Percentiles rank a stretch among this genome's conserved stretches.
Evolutionary conservation across 2,113 vertebrate species (phyloP).

Genomic region (Micromys minutus): DNA sequence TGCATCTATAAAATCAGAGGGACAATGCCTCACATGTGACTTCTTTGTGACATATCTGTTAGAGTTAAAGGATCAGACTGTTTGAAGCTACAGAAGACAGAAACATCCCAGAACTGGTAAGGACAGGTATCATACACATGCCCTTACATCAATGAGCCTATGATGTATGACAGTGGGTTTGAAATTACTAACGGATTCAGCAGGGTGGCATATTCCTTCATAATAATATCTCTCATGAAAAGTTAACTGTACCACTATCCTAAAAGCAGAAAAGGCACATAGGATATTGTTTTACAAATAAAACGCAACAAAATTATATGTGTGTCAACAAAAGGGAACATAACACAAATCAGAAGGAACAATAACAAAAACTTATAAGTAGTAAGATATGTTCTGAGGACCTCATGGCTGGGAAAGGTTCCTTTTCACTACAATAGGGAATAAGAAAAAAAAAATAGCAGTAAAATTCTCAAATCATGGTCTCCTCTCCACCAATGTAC

Average conservation of each 20-base stretch:
- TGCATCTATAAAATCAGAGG: background rate
- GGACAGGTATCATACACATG: background rate
- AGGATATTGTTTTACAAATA: background rate
- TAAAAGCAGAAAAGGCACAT: background rate
- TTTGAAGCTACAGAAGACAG: background rate
- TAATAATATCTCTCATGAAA: background rate
- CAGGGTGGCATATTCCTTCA: background rate
- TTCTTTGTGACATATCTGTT: background rate
- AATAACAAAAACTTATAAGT: background rate
- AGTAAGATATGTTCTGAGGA: background rate
- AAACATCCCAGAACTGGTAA: background rate
- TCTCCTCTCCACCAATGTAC: background rate
- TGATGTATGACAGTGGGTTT: background rate
- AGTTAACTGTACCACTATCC: background rate
- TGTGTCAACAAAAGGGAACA: background rate
- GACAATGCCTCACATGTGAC: background rate
- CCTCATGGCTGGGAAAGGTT: background rate
- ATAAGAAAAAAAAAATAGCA: background rate
- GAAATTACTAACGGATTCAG: background rate
- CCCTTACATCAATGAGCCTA: background rate
- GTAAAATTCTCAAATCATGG: background rate
- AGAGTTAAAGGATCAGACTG: background rate
- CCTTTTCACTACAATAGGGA: background rate
- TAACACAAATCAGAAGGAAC: background rate
- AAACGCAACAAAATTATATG: background rate